phyloP scores from a whole-genome alignment of 1,140 invertebrate genomes.

The Gryon sp. region DNA sequence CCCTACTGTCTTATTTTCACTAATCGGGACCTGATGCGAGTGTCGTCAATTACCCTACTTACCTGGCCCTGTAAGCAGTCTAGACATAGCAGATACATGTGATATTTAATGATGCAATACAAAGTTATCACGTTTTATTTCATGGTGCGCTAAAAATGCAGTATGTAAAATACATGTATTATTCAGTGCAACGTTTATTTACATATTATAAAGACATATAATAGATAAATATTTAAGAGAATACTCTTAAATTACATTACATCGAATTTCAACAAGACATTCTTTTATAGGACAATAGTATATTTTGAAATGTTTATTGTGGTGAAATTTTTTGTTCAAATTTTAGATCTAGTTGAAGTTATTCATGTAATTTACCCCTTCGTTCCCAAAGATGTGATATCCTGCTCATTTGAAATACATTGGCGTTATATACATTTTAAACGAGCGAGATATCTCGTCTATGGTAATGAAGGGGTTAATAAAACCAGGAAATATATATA shows the following conservation, averaged over 20 bases:
- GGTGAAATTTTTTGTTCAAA: too few species aligned
- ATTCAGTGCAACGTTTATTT: conserved; percentile 20
- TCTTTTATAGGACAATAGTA: too few species aligned
- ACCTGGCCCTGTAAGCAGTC: conserved; percentile 25
- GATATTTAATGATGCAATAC: conserved; percentile 29
- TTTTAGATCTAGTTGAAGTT: too few species aligned
- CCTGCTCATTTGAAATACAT: too few species aligned
- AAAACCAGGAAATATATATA: too few species aligned
- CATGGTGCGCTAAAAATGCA: conserved; percentile 19
- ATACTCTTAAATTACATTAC: conserved; percentile 2
- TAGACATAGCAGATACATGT: conserved; percentile 19
- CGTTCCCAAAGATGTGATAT: too few species aligned
- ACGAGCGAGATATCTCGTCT: too few species aligned
- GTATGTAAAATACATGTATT: conserved; percentile 30
- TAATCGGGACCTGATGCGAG: conserved; percentile 45
- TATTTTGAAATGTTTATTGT: too few species aligned
- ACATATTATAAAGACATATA: conserved; percentile 10
- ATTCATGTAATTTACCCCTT: too few species aligned
- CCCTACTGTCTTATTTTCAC: conserved; percentile 50
- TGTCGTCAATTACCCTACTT: conserved; percentile 54
- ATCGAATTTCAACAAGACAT: too few species aligned
- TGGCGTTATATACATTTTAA: too few species aligned
- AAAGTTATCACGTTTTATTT: conserved; percentile 46
- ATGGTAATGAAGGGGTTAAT: too few species aligned
- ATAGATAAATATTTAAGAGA: conserved; percentile 15